These are phyloP conservation scores for Eupeodes luniger DNA, from an alignment of 2,888 invertebrate genomes.

Conservation along the genomic window DNA sequence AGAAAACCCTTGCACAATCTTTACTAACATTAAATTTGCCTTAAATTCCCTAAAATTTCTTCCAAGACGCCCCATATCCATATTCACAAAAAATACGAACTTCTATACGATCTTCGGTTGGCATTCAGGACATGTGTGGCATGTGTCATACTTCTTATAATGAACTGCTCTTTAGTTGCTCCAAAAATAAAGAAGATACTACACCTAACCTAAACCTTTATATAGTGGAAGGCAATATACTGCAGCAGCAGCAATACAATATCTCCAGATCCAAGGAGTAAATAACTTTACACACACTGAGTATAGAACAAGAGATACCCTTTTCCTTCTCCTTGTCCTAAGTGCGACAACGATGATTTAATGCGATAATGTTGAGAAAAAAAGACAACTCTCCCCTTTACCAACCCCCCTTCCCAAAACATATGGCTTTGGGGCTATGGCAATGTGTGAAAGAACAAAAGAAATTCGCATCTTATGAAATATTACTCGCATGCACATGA, in stretches of 20 bases:
- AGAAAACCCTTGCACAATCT: too few species aligned
- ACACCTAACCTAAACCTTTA: not conserved
- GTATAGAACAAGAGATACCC: not conserved
- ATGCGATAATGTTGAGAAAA: constrained; percentile 58
- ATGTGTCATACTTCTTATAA: constrained; percentile 44
- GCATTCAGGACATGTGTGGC: constrained; percentile 61
- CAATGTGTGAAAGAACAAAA: constrained; percentile 27
- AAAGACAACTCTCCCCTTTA: not conserved
- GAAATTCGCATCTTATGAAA: constrained; percentile 30
- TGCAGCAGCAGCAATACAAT: constrained; percentile 14
- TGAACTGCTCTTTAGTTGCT: not conserved
- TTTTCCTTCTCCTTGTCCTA: not conserved
- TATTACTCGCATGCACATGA: constrained; percentile 37
- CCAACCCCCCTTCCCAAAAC: not conserved
- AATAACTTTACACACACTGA: constrained; percentile 44
- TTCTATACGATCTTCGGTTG: constrained; percentile 6
- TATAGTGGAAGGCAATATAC: constrained; percentile 13
- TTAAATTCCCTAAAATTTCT: too few species aligned
- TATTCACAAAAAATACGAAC: not conserved
- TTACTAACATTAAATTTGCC: too few species aligned
- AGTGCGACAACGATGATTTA: constrained; percentile 72
- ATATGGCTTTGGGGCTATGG: not conserved
- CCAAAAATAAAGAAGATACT: not conserved
- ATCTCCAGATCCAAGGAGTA: constrained; percentile 58
- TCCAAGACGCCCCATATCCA: not conserved